Percentiles rank a stretch among this genome's conserved stretches.
These are phyloP conservation scores for Orbicella faveolata DNA, from an alignment of 64 coral and sea anemone genomes.

Conservation along the genomic window DNA sequence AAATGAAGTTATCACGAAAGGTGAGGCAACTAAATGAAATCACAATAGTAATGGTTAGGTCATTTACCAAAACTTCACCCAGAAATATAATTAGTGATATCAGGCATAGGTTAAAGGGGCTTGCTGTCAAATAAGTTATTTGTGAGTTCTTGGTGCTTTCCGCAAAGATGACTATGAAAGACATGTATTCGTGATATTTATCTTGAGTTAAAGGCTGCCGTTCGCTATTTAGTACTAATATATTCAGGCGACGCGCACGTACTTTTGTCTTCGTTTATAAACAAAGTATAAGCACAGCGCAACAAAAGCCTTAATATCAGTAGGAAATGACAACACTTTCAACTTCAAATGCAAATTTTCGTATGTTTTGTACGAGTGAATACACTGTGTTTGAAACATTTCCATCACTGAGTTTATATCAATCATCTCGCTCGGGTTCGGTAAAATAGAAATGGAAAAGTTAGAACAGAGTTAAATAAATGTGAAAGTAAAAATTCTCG, in stretches of 20 bases:
- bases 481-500: background rate
- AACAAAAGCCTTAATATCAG: background rate
- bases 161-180: background rate
- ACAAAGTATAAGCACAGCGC: background rate
- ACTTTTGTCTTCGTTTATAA: background rate
- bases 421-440: background rate
- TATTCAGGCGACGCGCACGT: background rate
- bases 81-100: background rate
- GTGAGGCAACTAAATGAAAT: background rate
- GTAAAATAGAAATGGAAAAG: background rate
- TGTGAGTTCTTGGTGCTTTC: background rate
- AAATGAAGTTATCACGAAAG: background rate
- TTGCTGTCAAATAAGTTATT: background rate
- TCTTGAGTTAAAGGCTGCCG: background rate
- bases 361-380: background rate
- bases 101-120: background rate
- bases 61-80: background rate
- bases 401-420: too few relatives aligned
- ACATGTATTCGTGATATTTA: background rate
- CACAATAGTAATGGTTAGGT: background rate
- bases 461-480: background rate
- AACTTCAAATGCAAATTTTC: conserved; percentile 29
- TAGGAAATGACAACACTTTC: background rate
- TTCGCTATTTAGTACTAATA: background rate
- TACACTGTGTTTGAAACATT: background rate